These are phyloP conservation scores for Ceratitis capitata DNA, from an alignment of 1,140 invertebrate species.

Conservation along the genomic window DNA sequence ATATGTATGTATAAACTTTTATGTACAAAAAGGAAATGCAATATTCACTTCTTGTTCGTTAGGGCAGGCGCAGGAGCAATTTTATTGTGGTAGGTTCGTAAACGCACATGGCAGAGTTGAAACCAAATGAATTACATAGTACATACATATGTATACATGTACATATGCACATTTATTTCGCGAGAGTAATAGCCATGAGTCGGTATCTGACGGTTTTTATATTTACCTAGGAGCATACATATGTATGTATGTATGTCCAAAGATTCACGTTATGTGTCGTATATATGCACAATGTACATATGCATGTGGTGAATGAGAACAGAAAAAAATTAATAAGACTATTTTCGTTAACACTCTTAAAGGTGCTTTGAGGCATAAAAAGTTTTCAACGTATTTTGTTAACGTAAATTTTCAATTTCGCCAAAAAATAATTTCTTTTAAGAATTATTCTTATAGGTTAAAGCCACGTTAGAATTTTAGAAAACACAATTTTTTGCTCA, in stretches of 20 bases:
- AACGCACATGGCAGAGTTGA: neutral
- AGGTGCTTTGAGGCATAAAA: neutral
- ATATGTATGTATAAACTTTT: neutral
- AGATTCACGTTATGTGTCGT: too few species aligned
- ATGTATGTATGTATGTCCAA: neutral
- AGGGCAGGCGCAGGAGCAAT: neutral
- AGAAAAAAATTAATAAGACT: neutral
- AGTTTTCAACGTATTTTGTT: too few species aligned
- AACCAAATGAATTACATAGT: neutral
- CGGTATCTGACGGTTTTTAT: too few species aligned
- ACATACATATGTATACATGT: neutral
- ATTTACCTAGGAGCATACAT: neutral
- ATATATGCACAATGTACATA: too few species aligned
- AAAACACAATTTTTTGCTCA: too few species aligned
- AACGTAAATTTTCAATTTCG: too few species aligned
- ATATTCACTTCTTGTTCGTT: neutral
- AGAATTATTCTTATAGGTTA: too few species aligned
- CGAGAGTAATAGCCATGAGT: too few species aligned
- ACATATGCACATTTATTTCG: neutral
- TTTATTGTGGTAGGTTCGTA: constrained; percentile 24
- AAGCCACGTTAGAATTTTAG: too few species aligned
- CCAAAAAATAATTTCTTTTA: too few species aligned
- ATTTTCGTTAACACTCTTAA: neutral
- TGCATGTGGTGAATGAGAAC: neutral
- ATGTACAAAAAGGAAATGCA: constrained; percentile 4